Conservation (phyloP, 23 tunicate genomes). For the Aplidium turbinatum region DNA sequence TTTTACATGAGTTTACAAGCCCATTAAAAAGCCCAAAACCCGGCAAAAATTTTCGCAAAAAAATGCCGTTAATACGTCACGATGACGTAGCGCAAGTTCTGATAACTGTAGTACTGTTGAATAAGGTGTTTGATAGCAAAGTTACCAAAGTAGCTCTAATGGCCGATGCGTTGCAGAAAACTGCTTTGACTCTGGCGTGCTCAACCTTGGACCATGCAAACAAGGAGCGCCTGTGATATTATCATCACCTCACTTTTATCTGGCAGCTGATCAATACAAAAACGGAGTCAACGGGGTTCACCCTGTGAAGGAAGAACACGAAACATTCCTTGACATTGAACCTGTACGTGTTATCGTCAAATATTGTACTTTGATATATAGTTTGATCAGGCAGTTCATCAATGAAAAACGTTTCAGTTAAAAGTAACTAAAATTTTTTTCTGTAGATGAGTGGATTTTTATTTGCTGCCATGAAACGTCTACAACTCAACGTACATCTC, state of each 20-base stretch:
- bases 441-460: conserved; percentile 51
- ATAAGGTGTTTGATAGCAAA: no score
- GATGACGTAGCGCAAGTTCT: no score
- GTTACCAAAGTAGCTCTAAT: no score
- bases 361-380: background rate
- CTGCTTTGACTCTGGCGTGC: conserved; percentile 75
- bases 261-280: conserved; percentile 54
- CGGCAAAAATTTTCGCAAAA: no score
- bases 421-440: background rate
- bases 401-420: background rate
- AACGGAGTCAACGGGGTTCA: conserved; percentile 79
- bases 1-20: no score
- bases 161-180: conserved; percentile 30
- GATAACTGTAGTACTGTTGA: no score
- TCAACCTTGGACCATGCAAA: conserved; percentile 76
- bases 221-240: conserved; percentile 81
- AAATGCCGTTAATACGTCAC: no score
- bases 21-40: no score
- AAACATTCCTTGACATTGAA: conserved; percentile 77
- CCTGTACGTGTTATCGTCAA: conserved; percentile 45
- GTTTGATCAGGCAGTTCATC: background rate
- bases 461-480: conserved; percentile 47
- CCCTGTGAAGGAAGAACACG: conserved; percentile 65
- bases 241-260: conserved; percentile 88
- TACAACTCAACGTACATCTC: conserved; percentile 50